A percentile compares a stretch with the other conserved stretches of the same genome.
These are phyloP conservation scores for Zelleria hepariella DNA, from an alignment of 2,888 invertebrate species.

Conservation along the genomic window DNA sequence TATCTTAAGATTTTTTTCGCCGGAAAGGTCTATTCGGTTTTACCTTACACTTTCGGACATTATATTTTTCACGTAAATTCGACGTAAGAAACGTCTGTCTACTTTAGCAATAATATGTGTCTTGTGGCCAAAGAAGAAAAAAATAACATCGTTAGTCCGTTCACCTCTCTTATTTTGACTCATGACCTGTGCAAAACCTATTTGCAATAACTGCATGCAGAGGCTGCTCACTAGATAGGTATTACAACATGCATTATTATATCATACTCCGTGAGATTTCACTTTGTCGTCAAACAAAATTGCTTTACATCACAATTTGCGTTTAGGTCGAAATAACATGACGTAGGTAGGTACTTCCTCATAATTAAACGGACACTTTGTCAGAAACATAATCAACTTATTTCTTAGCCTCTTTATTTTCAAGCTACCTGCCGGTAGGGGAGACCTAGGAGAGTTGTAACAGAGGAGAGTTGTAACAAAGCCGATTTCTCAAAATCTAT, in stretches of 20 bases:
- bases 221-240: neutral
- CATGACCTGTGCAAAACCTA: neutral
- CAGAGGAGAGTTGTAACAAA: too few species aligned
- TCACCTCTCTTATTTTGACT: neutral
- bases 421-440: too few species aligned
- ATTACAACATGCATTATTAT: conserved; percentile 34
- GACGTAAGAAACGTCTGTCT: too few species aligned
- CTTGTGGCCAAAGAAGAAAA: too few species aligned
- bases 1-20: too few species aligned
- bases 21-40: too few species aligned
- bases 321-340: neutral
- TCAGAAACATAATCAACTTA: neutral
- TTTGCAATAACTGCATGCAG: neutral
- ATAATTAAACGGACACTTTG: neutral
- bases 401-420: neutral
- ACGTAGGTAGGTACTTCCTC: neutral
- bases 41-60: too few species aligned
- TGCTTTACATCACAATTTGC: conserved; percentile 41
- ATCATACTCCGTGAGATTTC: conserved; percentile 51
- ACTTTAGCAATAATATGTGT: too few species aligned
- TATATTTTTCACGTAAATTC: too few species aligned
- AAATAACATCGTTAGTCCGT: neutral
- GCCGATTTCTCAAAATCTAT: too few species aligned
- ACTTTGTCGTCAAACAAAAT: conserved; percentile 63
- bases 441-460: too few species aligned